Conservation (phyloP, 2,113 vertebrate species). For the Strix uralensis region DNA sequence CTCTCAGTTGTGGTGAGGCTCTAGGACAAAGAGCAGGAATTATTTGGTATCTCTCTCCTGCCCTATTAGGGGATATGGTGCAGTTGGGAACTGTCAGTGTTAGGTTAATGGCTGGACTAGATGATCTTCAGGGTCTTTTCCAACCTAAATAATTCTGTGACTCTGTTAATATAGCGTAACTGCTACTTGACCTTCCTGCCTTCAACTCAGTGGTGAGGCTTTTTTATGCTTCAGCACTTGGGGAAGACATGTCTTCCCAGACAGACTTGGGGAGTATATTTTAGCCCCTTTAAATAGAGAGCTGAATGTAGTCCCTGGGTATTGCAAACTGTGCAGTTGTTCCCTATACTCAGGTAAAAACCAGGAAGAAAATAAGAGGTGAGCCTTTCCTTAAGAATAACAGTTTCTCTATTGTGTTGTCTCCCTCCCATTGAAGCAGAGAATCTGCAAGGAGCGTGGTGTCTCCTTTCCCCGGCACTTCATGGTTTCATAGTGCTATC, state of each 20-base stretch:
- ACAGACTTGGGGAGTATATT: neutral
- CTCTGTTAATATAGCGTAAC: neutral
- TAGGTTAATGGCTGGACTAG: too few relatives aligned
- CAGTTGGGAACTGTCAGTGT: too few relatives aligned
- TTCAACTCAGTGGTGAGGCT: neutral
- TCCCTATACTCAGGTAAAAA: neutral
- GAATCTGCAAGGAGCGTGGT: neutral
- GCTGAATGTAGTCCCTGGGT: neutral
- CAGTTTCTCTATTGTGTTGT: neutral
- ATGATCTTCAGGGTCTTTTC: too few relatives aligned
- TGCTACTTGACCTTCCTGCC: neutral
- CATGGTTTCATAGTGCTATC: neutral
- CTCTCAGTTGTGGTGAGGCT: neutral
- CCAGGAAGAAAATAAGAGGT: neutral
- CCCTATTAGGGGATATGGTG: neutral
- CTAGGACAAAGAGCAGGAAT: neutral
- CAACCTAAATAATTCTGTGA: too few relatives aligned
- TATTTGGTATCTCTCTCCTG: neutral
- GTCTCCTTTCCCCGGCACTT: neutral
- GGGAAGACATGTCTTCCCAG: neutral
- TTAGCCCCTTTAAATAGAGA: neutral
- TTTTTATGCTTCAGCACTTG: neutral
- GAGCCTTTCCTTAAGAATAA: neutral
- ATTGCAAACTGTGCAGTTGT: neutral
- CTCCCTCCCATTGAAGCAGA: accelerated